A percentile compares a stretch with the other conserved stretches of the same genome.
Evolutionary conservation across 2,888 invertebrate genomes (phyloP).

Genomic region (Timema podura): DNA sequence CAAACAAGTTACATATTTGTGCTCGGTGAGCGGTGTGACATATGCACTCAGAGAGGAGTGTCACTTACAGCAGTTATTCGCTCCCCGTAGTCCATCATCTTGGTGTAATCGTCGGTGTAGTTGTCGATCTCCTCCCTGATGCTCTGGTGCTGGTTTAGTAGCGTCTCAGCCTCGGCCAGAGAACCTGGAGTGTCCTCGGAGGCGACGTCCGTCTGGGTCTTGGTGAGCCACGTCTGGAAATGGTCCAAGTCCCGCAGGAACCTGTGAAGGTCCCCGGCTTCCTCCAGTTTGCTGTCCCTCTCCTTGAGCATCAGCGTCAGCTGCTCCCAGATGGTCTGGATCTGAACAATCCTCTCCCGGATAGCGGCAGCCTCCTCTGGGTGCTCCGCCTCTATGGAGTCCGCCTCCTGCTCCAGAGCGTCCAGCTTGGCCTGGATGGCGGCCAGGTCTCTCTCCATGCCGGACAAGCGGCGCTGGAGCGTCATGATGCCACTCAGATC

Average conservation of each 20-base stretch:
- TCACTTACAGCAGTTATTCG: slow-evolving; percentile 73
- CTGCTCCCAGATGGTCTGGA: slow-evolving; percentile 93
- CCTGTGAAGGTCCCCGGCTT: slow-evolving; percentile 96
- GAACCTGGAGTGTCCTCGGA: slow-evolving; percentile 93
- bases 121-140: slow-evolving; percentile 99
- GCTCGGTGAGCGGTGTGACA: neutral
- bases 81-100: slow-evolving; percentile 99
- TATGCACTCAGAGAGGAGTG: neutral
- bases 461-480: slow-evolving; percentile 88
- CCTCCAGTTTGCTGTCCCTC: slow-evolving; percentile 96
- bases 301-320: slow-evolving; percentile 96
- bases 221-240: slow-evolving; percentile 98
- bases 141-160: slow-evolving; percentile 95
- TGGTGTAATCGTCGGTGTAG: slow-evolving; percentile 95
- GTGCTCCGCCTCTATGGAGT: slow-evolving; percentile 85
- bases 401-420: slow-evolving; percentile 89
- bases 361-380: slow-evolving; percentile 92
- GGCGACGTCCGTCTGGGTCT: slow-evolving; percentile 98
- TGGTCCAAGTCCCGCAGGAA: slow-evolving; percentile 98
- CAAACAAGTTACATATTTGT: neutral
- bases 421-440: slow-evolving; percentile 97
- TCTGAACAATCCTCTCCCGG: slow-evolving; percentile 83
- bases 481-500: slow-evolving; percentile 99
- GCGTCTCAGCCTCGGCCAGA: slow-evolving; percentile 93
- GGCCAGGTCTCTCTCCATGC: slow-evolving; percentile 98